Conservation (phyloP, 1,140 invertebrate species). For the Papilio polytes region DNA sequence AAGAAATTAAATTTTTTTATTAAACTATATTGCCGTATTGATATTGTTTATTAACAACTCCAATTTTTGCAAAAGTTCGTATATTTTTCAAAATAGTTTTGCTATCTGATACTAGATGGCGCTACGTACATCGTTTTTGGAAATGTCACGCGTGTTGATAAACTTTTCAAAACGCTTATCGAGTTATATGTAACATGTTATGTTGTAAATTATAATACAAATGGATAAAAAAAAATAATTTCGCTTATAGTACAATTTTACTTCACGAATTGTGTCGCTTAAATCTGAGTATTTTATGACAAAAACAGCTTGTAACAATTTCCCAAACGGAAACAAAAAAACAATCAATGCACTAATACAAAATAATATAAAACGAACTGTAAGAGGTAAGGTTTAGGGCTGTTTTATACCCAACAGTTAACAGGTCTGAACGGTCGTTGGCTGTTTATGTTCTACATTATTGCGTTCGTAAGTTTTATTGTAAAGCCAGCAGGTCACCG, state of each 20-base stretch:
- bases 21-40: no score
- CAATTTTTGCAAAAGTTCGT: no score
- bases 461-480: not conserved
- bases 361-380: not conserved
- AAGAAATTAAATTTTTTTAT: no score
- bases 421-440: not conserved
- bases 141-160: not conserved
- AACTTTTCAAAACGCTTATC: not conserved
- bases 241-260: not conserved
- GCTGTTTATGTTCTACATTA: not conserved
- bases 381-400: not conserved
- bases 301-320: constrained; percentile 3
- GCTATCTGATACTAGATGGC: constrained; percentile 69
- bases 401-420: not conserved
- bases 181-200: not conserved
- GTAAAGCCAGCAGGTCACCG: not conserved
- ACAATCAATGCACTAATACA: constrained; percentile 26
- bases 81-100: constrained; percentile 41
- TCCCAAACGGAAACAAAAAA: not conserved
- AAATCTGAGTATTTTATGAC: not conserved
- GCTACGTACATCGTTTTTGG: constrained; percentile 51
- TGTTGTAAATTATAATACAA: not conserved
- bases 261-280: not conserved
- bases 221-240: constrained; percentile 5
- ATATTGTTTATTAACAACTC: no score